Base-by-base conservation (phyloP, 2,113 vertebrate genomes). In the Tricholaema leucomelas region DNA sequence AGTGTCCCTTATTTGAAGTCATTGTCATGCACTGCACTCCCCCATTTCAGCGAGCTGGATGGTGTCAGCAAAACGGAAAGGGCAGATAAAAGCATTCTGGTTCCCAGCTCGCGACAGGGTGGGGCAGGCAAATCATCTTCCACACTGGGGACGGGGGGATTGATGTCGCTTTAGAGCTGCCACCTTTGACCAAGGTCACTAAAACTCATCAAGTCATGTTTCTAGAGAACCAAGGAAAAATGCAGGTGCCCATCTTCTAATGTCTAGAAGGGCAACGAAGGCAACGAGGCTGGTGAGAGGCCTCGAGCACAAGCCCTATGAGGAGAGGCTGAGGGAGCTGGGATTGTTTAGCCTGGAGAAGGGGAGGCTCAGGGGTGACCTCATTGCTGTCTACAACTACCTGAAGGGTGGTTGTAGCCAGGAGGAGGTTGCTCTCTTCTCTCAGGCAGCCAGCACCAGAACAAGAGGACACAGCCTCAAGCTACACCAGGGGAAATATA, bases 1-100 rank as follows among this genome's bases (percentile, higher is more conserved):
- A 81, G 65, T 64, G 44, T 76, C 38, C 66, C 74, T 88, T 81
- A 82, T 91, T 97, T 93, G 90, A 90, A 87, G 82, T 70, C 88
- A 92, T 58, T 66, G 94, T 87, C 85, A 94, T 91, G 78, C 2
- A 18, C 28, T 66, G 56, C 66, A 66, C 70, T 77, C 80, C 70
- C 79, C 46, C 71, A 30, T 79, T 93, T 87, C 79, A 94, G 66
- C 48, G 71, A 73, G 80, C 10, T 77, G 80, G 58, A 65, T 59
- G 55, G 55, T 54, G 54, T 40, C 56, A 88, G 27, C 84, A 55
- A 92, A 82, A 88, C 38, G 23, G 25, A 72, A 88, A 87, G 80
- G 65, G 18, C 33, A 76, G 50, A 69, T 48, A 71, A 75, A 88
- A 71, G 52, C 5, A 21, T 72, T 87, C 70, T 92, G 50, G 33